Evolutionary conservation across 2,113 vertebrate species (phyloP).

Genomic region (Saccopteryx leptura): DNA sequence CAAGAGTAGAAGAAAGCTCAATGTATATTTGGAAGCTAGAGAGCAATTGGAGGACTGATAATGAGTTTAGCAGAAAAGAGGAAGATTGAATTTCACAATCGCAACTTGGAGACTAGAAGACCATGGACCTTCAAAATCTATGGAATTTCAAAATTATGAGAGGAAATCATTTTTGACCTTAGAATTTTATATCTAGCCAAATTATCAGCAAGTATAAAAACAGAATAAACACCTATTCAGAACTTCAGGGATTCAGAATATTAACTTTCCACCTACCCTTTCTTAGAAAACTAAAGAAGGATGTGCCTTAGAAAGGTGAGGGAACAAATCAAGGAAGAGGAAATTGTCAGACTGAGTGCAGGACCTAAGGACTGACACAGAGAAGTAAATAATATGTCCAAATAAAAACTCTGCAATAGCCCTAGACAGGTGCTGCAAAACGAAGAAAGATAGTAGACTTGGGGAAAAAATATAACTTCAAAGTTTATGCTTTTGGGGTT

Average conservation of each 20-base stretch:
- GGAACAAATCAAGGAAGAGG: not conserved
- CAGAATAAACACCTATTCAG: constrained; percentile 1
- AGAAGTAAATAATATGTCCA: not conserved
- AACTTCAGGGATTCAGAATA: not conserved
- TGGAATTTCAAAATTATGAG: constrained; percentile 20
- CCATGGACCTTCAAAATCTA: not conserved
- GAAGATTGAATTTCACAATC: not conserved
- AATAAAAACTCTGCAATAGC: not conserved
- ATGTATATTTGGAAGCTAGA: not conserved
- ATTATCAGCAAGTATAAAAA: not conserved
- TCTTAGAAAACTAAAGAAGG: constrained; percentile 18
- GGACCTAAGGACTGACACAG: not conserved
- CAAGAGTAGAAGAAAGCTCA: not conserved
- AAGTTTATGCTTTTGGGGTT: not conserved
- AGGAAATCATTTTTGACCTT: not conserved
- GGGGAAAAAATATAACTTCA: not conserved
- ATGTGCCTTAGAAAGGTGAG: constrained; percentile 14
- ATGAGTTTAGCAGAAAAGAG: not conserved
- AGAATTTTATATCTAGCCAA: constrained; percentile 53
- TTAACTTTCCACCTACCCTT: not conserved
- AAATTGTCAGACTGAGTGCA: not conserved
- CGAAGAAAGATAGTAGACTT: not conserved
- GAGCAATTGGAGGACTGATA: not conserved
- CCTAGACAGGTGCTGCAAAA: not conserved
- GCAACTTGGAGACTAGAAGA: not conserved